These are phyloP conservation scores for Trachelus tabidus DNA, from an alignment of 2,888 invertebrate species.

Conservation along the genomic window DNA sequence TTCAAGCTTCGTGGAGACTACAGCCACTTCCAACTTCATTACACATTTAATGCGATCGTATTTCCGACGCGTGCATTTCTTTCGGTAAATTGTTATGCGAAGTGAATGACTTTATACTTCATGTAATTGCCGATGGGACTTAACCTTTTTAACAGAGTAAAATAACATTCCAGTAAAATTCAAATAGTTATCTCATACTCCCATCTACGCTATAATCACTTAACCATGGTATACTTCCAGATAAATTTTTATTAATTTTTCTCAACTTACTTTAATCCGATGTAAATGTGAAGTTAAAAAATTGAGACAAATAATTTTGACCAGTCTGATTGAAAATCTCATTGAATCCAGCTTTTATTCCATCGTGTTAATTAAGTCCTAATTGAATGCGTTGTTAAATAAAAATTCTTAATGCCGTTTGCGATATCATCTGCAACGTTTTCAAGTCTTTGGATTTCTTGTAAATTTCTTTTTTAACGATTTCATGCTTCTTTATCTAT, in stretches of 20 bases:
- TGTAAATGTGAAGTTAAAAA: background rate
- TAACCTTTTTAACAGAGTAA: background rate
- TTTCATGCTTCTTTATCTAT: background rate
- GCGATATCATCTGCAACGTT: background rate
- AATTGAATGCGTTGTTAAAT: background rate
- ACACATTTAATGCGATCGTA: conserved; percentile 36
- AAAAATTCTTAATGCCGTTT: background rate
- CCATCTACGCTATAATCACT: background rate
- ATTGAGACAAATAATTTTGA: background rate
- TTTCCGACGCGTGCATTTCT: conserved; percentile 15
- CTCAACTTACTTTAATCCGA: background rate
- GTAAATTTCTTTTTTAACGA: background rate
- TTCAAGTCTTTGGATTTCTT: background rate
- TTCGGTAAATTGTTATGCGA: conserved; percentile 25
- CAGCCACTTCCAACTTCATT: conserved; percentile 32
- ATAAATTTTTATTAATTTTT: background rate
- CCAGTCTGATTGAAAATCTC: no score
- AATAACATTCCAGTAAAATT: background rate
- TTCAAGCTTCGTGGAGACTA: conserved; percentile 1
- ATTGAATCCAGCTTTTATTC: no score
- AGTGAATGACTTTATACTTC: conserved; percentile 34
- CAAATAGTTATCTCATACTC: background rate
- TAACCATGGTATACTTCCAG: background rate
- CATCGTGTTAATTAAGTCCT: background rate
- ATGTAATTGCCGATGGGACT: background rate